These are phyloP conservation scores for Chaetodon trifascialis DNA, from an alignment of 2,113 vertebrate species.

Conservation along the genomic window DNA sequence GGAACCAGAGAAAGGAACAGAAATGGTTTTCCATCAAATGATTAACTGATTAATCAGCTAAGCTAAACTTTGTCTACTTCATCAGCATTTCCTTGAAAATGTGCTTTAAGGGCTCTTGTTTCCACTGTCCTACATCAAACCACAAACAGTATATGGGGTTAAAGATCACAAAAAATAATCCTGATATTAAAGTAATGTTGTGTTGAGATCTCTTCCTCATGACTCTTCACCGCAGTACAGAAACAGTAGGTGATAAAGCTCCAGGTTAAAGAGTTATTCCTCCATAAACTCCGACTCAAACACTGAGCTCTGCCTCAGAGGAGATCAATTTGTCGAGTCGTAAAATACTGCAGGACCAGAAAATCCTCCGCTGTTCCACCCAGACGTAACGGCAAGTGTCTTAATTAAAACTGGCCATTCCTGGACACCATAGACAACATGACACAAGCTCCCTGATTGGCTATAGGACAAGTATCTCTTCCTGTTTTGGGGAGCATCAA, in stretches of 20 bases:
- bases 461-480: slow-evolving; percentile 74
- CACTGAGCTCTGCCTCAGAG: slow-evolving; percentile 12
- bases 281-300: slow-evolving; percentile 21
- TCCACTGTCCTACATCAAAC: background rate
- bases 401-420: slow-evolving; percentile 74
- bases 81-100: background rate
- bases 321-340: slow-evolving; percentile 54
- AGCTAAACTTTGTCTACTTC: background rate
- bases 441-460: slow-evolving; percentile 74
- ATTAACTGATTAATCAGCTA: too few species aligned
- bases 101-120: background rate
- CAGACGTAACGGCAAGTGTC: slow-evolving; percentile 15
- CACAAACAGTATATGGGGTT: background rate
- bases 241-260: background rate
- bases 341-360: slow-evolving; percentile 63
- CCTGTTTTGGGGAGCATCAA: slow-evolving; percentile 71
- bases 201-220: background rate
- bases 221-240: background rate
- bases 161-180: background rate
- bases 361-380: slow-evolving; percentile 37
- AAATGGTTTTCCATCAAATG: background rate
- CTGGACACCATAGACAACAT: slow-evolving; percentile 67
- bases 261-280: slow-evolving; percentile 20
- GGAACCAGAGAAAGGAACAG: background rate
- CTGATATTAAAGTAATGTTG: background rate